Base-by-base conservation (phyloP, 2,797 vertebrate species). In the Enteromius afrohamiltoni region DNA sequence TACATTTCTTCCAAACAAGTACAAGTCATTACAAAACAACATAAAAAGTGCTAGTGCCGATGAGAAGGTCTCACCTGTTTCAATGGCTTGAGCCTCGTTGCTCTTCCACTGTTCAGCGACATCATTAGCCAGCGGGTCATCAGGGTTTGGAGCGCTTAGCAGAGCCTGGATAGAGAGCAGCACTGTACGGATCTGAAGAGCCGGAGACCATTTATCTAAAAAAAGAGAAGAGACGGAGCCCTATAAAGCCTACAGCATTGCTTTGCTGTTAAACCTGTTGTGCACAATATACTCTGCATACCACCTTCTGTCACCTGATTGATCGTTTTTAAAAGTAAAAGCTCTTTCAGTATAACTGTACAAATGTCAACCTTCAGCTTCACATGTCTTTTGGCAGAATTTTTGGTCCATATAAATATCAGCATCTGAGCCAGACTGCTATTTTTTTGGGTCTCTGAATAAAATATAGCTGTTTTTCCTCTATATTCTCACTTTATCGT, bases 121-220 rank as follows among this genome's bases (percentile, higher is more conserved):
- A 88, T 99, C 98, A 77, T 99, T 99, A 93, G 98, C 98, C 96
- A 99, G 94, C 76, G 98, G 98, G 90, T 99, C 98, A 87, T 99
- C 98, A 91, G 98, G 98, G 90, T 99, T 99, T 88, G 98, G 98
- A 94, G 98, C 98, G 88, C 98, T 99, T 97, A 99, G 96, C 96
- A 99, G 98, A 89, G 98, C 98, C 95, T 99, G 98, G 95, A 99
- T 99, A 86, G 97, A 99, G 92, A 99, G 97, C 96, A 99, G 97
- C 92, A 99, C 98, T 95, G 98, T 99, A 91, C 97, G 98, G 90
- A 99, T 99, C 96, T 99, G 98, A 95, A 99, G 95, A 89, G 98
- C 98, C 90, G 98, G 98, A 89, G 98, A 99, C 98, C 98, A 99
- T 91, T 99, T 99, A 95, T 99, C 98, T 99, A 91, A 58, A 89